A percentile compares a stretch with the other conserved stretches of the same genome.
phyloP scores from a whole-genome alignment of 1,140 invertebrate genomes.

The Bombus pyrosoma region DNA sequence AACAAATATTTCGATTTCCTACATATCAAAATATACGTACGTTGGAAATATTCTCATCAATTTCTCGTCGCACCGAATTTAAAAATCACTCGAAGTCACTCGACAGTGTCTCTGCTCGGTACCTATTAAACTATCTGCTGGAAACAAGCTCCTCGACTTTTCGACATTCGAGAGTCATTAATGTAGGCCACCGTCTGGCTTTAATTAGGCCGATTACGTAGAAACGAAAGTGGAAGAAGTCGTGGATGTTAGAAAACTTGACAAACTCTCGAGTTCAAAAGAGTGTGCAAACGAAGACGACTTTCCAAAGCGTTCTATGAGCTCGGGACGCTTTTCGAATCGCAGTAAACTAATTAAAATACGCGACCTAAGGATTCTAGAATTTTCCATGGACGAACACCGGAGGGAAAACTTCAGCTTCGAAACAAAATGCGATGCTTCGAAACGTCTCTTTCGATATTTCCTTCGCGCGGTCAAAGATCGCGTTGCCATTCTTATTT shows the following conservation, averaged over 20 bases:
- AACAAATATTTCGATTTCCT: background rate
- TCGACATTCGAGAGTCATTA: slow-evolving; percentile 10
- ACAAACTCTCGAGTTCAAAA: slow-evolving; percentile 8
- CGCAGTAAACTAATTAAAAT: background rate
- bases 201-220: slow-evolving; percentile 27
- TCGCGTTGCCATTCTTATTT: slow-evolving; percentile 43
- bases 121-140: slow-evolving; percentile 3
- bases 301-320: background rate
- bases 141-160: slow-evolving; percentile 2
- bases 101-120: background rate
- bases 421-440: background rate
- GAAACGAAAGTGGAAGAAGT: slow-evolving; percentile 9
- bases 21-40: background rate
- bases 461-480: slow-evolving; percentile 27
- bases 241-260: slow-evolving; percentile 4
- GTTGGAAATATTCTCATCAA: background rate
- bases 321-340: background rate
- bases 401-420: background rate
- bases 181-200: slow-evolving; percentile 4
- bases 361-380: background rate
- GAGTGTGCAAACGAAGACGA: background rate
- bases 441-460: background rate
- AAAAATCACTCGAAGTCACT: background rate
- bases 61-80: background rate
- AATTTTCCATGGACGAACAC: background rate